Conservation (phyloP, 2,888 invertebrate species). For the Junonia oenone region DNA sequence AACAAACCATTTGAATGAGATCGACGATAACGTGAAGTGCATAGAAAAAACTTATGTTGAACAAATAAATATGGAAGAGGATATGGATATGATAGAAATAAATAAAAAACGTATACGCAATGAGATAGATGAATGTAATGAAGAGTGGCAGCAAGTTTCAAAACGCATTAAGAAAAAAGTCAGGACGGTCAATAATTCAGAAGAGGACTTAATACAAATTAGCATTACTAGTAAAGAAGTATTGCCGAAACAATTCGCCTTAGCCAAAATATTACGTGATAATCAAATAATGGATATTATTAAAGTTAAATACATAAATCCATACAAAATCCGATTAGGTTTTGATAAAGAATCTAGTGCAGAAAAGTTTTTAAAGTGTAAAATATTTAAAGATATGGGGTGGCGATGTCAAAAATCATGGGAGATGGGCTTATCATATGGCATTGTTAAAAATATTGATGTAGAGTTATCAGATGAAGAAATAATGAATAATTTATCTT, state of each 20-base stretch:
- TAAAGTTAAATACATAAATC: too few species aligned
- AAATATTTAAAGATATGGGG: background rate
- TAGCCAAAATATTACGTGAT: too few species aligned
- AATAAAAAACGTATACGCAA: background rate
- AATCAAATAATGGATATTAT: too few species aligned
- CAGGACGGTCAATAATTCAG: background rate
- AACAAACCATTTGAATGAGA: background rate
- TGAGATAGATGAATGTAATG: background rate
- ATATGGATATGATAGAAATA: background rate
- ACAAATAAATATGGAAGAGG: background rate
- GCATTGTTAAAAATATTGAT: background rate
- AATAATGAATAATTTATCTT: too few species aligned
- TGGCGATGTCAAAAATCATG: background rate
- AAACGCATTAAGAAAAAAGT: background rate
- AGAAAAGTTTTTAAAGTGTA: background rate
- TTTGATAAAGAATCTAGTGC: background rate
- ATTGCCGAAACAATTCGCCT: too few species aligned
- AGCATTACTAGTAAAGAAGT: too few species aligned
- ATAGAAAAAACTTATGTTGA: background rate
- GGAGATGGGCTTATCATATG: background rate
- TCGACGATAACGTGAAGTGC: background rate
- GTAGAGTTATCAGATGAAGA: background rate
- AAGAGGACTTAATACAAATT: too few species aligned
- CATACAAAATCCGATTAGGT: background rate
- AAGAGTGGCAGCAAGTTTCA: background rate